Base-by-base conservation (phyloP, 92 coral and sea anemone genomes). In the Zoanthus sansibaricus region DNA sequence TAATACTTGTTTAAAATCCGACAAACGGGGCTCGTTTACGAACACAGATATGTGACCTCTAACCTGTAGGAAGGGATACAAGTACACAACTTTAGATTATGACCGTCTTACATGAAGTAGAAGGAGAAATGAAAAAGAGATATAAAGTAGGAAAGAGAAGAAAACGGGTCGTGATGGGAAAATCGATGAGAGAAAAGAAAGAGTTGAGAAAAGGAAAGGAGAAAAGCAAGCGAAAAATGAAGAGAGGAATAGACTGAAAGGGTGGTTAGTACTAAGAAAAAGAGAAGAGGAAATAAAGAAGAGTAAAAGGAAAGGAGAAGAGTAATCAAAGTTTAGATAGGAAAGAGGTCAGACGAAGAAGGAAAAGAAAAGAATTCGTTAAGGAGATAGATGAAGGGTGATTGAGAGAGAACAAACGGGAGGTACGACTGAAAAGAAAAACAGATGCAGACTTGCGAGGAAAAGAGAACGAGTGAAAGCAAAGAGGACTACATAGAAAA, bases 1-100 rank as follows among this genome's bases (percentile, higher is more conserved):
- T 30, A 97, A 85, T 16, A 93, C 98, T 89, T 97, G 99, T 83
- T 97, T 97, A 62, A 97, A 97, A 87, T 97, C 99, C n/a, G 99
- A 97, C 91, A 97, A 83, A 32, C 99, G 94, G 7, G 99, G 99
- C 86, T 97, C 99, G 91, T 97, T 97, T 48, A 97, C 95, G 77
- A 93, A 97, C 68, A 97, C 99, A 62, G 98, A 95, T 56, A 94
- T 92, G 90, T 97, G 99, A 6, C 99, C 99, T 0, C 95, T 87
- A 58, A 97, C 93, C 99, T 97, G 94, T 49, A 83, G 77, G 76
- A 89, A 82, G 71, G 51, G 32, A 64, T 11, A 59, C 12, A 6
- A 69, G 1, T 14, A 18, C 1, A 0, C 7, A 16, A 37, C 2
- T 37, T 78, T 33, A 15, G 71, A 31, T 58, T 9, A 7, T 16